Evolutionary conservation across 2,113 vertebrate genomes (phyloP).

Genomic region (Sceloporus undulatus): DNA sequence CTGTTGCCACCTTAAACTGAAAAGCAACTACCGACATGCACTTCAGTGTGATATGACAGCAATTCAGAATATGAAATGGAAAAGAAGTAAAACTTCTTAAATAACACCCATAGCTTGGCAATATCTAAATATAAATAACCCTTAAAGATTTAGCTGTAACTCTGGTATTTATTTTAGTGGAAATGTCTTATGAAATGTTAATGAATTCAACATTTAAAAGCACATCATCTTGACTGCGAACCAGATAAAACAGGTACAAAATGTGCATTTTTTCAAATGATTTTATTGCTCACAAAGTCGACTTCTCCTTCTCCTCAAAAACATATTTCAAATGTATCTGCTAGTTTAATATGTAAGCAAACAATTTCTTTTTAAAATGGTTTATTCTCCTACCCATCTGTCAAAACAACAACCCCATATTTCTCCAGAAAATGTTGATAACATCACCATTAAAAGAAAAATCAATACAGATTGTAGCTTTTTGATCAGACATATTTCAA

Average conservation of each 20-base stretch:
- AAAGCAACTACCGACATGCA: not conserved
- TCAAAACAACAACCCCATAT: slow-evolving; percentile 29
- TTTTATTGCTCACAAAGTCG: slow-evolving; percentile 3
- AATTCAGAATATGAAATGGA: not conserved
- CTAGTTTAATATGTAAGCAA: slow-evolving; percentile 21
- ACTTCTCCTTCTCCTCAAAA: slow-evolving; percentile 1
- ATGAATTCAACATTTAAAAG: slow-evolving; percentile 26
- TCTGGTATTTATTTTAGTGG: not conserved
- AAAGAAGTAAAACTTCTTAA: not conserved
- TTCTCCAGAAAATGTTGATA: slow-evolving; percentile 20
- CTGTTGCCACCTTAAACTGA: not conserved
- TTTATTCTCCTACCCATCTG: slow-evolving; percentile 18
- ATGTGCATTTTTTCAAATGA: not conserved
- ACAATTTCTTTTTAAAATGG: not conserved
- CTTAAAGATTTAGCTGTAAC: not conserved
- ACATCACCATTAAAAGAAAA: slow-evolving; percentile 18
- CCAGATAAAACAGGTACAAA: not conserved
- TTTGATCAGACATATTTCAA: not conserved
- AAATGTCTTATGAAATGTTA: slow-evolving; percentile 13
- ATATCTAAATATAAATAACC: not conserved
- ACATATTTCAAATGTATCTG: not conserved
- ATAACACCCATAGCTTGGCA: slow-evolving; percentile 38
- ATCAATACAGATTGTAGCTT: not conserved
- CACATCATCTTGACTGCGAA: not conserved
- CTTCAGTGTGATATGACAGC: not conserved